Conservation (phyloP, 1,140 invertebrate species). For the Wiebesia pumilae region DNA sequence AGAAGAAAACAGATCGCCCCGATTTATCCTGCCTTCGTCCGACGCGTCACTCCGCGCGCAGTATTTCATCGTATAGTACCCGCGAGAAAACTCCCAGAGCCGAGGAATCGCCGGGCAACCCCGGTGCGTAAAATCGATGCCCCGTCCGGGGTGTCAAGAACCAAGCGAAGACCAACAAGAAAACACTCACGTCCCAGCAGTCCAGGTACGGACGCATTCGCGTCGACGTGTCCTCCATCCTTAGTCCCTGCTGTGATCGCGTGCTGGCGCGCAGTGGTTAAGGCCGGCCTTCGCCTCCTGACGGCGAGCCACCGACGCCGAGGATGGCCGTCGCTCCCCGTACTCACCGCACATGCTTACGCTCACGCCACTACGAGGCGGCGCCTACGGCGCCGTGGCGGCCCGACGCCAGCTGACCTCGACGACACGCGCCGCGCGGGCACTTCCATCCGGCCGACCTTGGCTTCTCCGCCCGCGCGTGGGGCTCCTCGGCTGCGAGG, state of each 20-base stretch:
- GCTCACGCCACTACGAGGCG: conserved; percentile 4
- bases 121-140: too few relatives aligned
- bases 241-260: conserved; percentile 9
- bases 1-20: too few relatives aligned
- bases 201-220: conserved; percentile 73
- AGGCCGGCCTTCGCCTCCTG: conserved; percentile 62
- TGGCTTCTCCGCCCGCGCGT: background rate
- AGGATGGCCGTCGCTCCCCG: conserved; percentile 18
- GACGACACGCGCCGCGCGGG: background rate
- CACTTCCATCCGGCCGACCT: conserved; percentile 12
- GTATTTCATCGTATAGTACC: too few relatives aligned
- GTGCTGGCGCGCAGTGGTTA: conserved; percentile 16
- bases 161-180: too few relatives aligned
- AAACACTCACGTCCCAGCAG: conserved; percentile 72
- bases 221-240: conserved; percentile 70
- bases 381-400: background rate
- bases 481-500: background rate
- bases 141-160: too few relatives aligned
- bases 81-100: background rate
- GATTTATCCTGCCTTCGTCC: too few relatives aligned
- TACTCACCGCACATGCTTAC: conserved; percentile 48
- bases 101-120: too few relatives aligned
- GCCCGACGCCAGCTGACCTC: conserved; percentile 11
- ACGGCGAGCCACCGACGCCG: conserved; percentile 54
- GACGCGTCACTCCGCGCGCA: too few relatives aligned